Evolutionary conservation across 2,888 invertebrate species (phyloP).

Genomic region (Archaeoteleia sp.): DNA sequence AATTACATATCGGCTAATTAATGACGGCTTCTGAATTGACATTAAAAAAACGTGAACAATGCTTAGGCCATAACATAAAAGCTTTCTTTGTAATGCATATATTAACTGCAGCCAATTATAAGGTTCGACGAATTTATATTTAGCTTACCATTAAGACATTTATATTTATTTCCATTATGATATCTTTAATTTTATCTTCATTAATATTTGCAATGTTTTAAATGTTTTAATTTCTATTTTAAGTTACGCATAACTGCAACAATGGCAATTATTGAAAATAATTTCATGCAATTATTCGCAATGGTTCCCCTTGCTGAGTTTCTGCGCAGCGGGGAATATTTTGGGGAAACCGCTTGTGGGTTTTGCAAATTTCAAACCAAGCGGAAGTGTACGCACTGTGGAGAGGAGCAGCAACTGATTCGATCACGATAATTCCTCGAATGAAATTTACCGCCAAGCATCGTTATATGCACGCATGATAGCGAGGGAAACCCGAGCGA

Average conservation of each 20-base stretch:
- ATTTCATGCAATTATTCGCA: slow-evolving; percentile 31
- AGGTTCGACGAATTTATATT: too few species aligned
- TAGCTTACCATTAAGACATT: too few species aligned
- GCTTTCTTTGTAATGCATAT: neutral
- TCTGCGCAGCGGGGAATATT: slow-evolving; percentile 25
- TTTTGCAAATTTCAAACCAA: slow-evolving; percentile 57
- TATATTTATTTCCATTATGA: too few species aligned
- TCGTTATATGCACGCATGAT: slow-evolving; percentile 52
- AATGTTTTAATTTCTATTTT: too few species aligned
- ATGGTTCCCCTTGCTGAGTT: slow-evolving; percentile 37
- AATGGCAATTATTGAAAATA: too few species aligned
- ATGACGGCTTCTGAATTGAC: slow-evolving; percentile 33
- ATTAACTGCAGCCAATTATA: too few species aligned
- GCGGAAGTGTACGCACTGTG: slow-evolving; percentile 59
- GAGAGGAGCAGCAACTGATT: slow-evolving; percentile 69
- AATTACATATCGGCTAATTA: slow-evolving; percentile 50
- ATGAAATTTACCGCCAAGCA: slow-evolving; percentile 73
- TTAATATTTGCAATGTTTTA: too few species aligned
- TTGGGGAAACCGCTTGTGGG: slow-evolving; percentile 53
- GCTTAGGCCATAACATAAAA: neutral
- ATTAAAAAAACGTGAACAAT: slow-evolving; percentile 12
- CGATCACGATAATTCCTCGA: slow-evolving; percentile 75
- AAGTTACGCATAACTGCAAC: too few species aligned
- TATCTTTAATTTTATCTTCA: too few species aligned
- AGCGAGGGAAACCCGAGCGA: slow-evolving; percentile 61